Percentiles rank a stretch among this genome's conserved stretches.
phyloP scores from a whole-genome alignment of 1,140 invertebrate genomes.

The Diplogasteroides magnus region DNA sequence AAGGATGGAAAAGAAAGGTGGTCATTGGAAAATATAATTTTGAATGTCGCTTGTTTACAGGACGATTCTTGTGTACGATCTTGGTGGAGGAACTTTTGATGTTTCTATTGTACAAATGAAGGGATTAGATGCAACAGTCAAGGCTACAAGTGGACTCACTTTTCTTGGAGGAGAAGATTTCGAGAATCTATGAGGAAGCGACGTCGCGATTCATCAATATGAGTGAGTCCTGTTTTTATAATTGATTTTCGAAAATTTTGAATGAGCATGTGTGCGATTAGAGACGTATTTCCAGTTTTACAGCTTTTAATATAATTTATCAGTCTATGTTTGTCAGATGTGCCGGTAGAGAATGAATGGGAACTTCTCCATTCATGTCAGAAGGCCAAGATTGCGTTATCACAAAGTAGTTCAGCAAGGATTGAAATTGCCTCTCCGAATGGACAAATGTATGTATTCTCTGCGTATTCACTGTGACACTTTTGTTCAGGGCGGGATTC shows the following conservation, averaged over 20 bases:
- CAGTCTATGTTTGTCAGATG: too few relatives aligned
- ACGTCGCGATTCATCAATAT: conserved; percentile 59
- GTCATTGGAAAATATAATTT: not conserved
- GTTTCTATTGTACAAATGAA: conserved; percentile 72
- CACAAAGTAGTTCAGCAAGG: not conserved
- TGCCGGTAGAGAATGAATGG: too few relatives aligned
- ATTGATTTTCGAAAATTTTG: not conserved
- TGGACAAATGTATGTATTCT: too few relatives aligned
- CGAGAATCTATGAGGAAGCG: conserved; percentile 77
- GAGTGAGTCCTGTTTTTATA: not conserved
- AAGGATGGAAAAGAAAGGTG: conserved; percentile 35
- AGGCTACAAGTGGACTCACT: not conserved
- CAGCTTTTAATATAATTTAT: too few relatives aligned
- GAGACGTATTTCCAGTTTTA: too few relatives aligned
- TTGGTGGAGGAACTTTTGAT: conserved; percentile 95
- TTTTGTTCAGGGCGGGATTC: not conserved
- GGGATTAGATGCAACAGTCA: not conserved
- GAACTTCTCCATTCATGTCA: too few relatives aligned
- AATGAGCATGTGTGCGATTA: too few relatives aligned
- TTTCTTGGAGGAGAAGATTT: conserved; percentile 58
- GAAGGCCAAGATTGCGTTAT: not conserved
- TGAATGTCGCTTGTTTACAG: not conserved
- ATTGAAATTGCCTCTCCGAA: not conserved
- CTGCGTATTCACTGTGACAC: not conserved
- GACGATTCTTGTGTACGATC: conserved; percentile 40